Evolutionary conservation across 2,888 invertebrate genomes (phyloP).

Genomic region (Orthosia gracilis): DNA sequence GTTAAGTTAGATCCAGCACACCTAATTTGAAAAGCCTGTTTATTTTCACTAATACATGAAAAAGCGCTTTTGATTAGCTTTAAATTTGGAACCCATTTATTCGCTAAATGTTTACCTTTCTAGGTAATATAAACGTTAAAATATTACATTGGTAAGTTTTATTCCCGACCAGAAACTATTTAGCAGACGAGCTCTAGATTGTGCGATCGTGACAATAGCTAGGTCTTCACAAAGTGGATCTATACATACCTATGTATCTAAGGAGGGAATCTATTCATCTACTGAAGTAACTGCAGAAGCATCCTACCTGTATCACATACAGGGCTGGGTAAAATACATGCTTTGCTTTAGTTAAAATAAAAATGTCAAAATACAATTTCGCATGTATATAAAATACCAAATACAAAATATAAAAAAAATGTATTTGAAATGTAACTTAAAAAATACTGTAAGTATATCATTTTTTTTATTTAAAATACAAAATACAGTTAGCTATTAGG

Average conservation of each 20-base stretch:
- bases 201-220: conserved; percentile 36
- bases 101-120: conserved; percentile 4
- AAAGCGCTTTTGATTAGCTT: conserved; percentile 3
- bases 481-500: no score
- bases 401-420: no score
- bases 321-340: no score
- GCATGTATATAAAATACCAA: no score
- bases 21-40: not conserved
- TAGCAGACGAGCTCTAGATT: conserved; percentile 31
- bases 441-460: no score
- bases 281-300: conserved; percentile 15
- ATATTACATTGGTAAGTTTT: conserved; percentile 1
- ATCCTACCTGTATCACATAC: conserved; percentile 1
- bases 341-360: no score
- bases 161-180: not conserved
- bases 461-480: no score
- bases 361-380: no score
- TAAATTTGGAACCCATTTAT: conserved; percentile 15
- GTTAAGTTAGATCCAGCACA: not conserved
- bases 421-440: no score
- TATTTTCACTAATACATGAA: conserved; percentile 1
- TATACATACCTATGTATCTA: conserved; percentile 2
- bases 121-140: conserved; percentile 11
- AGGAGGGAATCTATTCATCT: conserved; percentile 42
- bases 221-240: conserved; percentile 37